Evolutionary conservation across 2,113 vertebrate genomes (phyloP).

Genomic region (Sakesphorus luctuosus): DNA sequence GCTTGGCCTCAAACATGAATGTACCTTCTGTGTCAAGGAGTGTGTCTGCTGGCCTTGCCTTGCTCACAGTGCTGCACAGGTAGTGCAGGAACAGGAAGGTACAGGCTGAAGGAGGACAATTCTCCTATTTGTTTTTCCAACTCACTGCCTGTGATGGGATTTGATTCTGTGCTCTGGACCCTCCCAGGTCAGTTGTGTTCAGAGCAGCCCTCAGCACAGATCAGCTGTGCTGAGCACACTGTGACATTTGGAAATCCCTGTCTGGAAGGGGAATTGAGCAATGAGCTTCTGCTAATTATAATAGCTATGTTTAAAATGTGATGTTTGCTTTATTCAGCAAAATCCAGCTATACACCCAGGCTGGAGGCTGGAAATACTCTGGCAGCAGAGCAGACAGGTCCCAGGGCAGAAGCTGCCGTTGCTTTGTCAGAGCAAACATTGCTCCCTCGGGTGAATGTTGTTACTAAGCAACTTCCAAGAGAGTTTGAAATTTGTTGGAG

Average conservation of each 20-base stretch:
- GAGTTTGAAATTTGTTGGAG: slow-evolving; percentile 9
- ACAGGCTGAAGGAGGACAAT: background rate
- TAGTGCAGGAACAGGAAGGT: background rate
- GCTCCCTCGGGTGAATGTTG: background rate
- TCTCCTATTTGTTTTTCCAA: background rate
- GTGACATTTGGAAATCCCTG: slow-evolving; percentile 56
- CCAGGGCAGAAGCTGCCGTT: rapidly evolving
- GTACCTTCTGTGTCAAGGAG: background rate
- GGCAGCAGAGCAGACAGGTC: background rate
- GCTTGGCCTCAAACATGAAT: background rate
- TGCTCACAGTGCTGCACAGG: background rate
- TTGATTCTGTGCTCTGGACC: background rate
- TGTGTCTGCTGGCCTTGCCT: background rate
- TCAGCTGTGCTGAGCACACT: slow-evolving; percentile 5
- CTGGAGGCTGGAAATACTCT: background rate
- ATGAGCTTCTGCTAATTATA: slow-evolving; percentile 39
- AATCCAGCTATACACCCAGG: background rate
- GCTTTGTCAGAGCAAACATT: background rate
- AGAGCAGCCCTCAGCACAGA: background rate
- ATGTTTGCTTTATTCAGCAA: slow-evolving; percentile 46
- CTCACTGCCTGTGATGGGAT: background rate
- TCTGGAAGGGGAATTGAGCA: slow-evolving; percentile 36
- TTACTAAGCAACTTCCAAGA: slow-evolving; percentile 47
- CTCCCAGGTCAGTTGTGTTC: background rate
- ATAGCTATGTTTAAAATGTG: slow-evolving; percentile 36